Evolutionary conservation across 2,888 invertebrate genomes (phyloP).

Genomic region (Leptopterna dolabrata): DNA sequence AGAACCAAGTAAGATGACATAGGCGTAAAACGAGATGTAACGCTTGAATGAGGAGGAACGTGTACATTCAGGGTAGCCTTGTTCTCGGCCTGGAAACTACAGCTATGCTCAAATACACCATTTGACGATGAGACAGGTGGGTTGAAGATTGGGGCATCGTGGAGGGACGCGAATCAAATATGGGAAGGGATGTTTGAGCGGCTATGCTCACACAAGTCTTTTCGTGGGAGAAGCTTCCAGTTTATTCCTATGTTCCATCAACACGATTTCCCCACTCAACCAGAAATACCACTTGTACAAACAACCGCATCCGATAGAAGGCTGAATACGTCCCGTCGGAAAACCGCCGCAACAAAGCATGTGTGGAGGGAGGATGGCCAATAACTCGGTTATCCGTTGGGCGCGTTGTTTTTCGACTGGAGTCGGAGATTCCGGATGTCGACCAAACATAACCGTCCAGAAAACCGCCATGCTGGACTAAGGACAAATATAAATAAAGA

Average conservation of each 20-base stretch:
- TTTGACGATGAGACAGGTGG: neutral
- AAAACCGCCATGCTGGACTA: neutral
- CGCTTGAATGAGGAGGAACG: too few species aligned
- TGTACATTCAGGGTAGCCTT: too few species aligned
- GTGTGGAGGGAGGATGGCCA: neutral
- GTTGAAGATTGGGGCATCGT: neutral
- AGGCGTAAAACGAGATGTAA: too few species aligned
- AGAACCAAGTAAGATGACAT: too few species aligned
- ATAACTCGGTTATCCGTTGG: neutral
- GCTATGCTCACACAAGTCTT: neutral
- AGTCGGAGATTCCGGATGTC: too few species aligned
- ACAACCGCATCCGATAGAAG: neutral
- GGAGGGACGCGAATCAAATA: neutral
- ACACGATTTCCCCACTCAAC: neutral
- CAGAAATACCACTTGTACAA: neutral
- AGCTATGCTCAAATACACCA: neutral
- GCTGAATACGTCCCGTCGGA: neutral
- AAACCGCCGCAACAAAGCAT: neutral
- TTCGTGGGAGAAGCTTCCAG: neutral
- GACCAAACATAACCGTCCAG: too few species aligned
- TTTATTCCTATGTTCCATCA: neutral
- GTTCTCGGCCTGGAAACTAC: too few species aligned
- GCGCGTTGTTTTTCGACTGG: neutral
- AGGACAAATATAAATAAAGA: neutral
- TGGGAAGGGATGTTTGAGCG: neutral